Conservation (phyloP, 2,113 vertebrate genomes). For the Mesocricetus auratus region DNA sequence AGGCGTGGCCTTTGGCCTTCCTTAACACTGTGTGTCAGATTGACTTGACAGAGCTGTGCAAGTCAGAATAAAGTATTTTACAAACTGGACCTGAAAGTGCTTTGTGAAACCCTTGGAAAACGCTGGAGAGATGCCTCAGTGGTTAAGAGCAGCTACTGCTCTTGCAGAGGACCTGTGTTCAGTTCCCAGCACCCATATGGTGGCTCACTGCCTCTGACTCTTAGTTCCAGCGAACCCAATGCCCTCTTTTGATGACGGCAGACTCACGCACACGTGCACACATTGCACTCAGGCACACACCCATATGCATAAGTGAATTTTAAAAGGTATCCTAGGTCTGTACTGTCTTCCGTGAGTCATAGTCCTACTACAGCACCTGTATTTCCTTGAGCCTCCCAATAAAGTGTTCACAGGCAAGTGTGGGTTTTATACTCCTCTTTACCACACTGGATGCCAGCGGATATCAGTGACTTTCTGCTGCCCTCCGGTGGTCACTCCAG, state of each 20-base stretch:
- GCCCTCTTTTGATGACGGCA: background rate
- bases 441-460: background rate
- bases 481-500: constrained; percentile 63
- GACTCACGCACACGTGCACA: too few relatives aligned
- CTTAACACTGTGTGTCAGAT: constrained; percentile 29
- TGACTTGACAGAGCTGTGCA: background rate
- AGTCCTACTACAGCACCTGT: background rate
- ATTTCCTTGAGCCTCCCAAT: constrained; percentile 25
- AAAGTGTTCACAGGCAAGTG: background rate
- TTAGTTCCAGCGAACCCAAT: background rate
- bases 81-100: background rate
- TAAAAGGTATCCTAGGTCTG: background rate
- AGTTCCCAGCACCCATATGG: background rate
- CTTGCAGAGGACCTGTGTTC: background rate
- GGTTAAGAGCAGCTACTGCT: background rate
- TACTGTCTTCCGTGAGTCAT: background rate
- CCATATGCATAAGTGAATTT: background rate
- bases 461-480: constrained; percentile 42
- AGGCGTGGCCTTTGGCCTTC: background rate
- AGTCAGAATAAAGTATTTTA: background rate
- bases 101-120: constrained; percentile 19
- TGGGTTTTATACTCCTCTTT: background rate
- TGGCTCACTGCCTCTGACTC: background rate
- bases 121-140: background rate
- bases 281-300: background rate